A percentile compares a stretch with the other conserved stretches of the same genome.
Evolutionary conservation across 2,888 invertebrate genomes (phyloP).

Genomic region (Copidosoma aretas): DNA sequence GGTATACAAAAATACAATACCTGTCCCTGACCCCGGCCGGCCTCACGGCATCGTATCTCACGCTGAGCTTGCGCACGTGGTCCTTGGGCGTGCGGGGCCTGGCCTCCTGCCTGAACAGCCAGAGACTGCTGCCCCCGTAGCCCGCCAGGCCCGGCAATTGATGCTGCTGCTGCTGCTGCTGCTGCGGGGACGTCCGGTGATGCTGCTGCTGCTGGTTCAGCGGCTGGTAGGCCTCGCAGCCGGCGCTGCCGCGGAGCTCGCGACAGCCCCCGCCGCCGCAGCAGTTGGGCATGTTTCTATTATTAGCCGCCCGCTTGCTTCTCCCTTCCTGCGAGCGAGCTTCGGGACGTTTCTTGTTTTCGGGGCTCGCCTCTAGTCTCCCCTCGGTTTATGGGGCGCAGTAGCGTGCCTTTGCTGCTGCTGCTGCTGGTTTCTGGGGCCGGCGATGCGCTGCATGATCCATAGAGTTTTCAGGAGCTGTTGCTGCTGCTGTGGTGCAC

Average conservation of each 20-base stretch:
- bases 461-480: not conserved
- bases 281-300: conserved; percentile 42
- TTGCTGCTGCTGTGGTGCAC: too few relatives aligned
- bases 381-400: too few relatives aligned
- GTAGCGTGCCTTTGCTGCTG: too few relatives aligned
- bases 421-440: not conserved
- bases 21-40: conserved; percentile 45
- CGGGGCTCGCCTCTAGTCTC: too few relatives aligned
- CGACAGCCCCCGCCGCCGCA: conserved; percentile 48
- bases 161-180: conserved; percentile 18
- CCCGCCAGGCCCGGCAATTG: conserved; percentile 26
- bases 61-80: conserved; percentile 52
- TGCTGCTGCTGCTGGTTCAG: conserved; percentile 42
- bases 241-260: conserved; percentile 35
- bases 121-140: conserved; percentile 32
- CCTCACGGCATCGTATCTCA: conserved; percentile 55
- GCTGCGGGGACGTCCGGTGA: conserved; percentile 19
- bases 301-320: conserved; percentile 12
- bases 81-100: conserved; percentile 47
- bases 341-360: not conserved
- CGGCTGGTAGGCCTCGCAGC: conserved; percentile 47
- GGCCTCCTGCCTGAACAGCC: conserved; percentile 40
- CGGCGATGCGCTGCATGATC: not conserved
- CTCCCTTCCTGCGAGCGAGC: not conserved
- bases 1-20: conserved; percentile 33